Evolutionary conservation across 2,888 invertebrate genomes (phyloP).

Genomic region (Rotaria socialis): DNA sequence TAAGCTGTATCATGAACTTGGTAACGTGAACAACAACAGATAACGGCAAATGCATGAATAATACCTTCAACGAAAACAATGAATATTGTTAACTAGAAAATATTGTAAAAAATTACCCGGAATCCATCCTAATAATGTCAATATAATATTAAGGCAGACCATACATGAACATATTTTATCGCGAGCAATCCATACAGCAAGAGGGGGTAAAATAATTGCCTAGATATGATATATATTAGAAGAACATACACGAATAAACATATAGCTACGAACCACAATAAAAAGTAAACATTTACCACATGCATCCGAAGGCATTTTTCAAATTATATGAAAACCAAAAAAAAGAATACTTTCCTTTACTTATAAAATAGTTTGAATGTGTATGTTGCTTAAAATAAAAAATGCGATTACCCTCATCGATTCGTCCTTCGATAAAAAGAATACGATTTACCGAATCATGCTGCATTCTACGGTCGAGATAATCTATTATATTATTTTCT

Average conservation of each 20-base stretch:
- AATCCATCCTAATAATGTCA: not conserved
- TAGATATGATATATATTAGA: not conserved
- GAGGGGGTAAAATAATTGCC: constrained; percentile 20
- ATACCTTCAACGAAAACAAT: not conserved
- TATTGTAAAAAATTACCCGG: not conserved
- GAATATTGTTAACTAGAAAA: not conserved
- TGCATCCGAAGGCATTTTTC: not conserved
- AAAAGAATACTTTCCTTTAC: too few relatives aligned
- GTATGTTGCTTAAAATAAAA: too few relatives aligned
- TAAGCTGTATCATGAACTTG: not conserved
- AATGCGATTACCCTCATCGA: too few relatives aligned
- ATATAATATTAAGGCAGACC: not conserved
- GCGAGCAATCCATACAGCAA: not conserved
- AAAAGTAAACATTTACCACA: constrained; percentile 13
- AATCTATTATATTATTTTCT: too few relatives aligned
- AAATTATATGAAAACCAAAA: too few relatives aligned
- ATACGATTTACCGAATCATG: too few relatives aligned
- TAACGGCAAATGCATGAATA: constrained; percentile 24
- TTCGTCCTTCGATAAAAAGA: too few relatives aligned
- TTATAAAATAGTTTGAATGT: too few relatives aligned
- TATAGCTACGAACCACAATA: not conserved
- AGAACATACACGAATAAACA: not conserved
- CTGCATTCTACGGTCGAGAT: too few relatives aligned
- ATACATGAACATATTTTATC: constrained; percentile 10
- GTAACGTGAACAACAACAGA: not conserved